A percentile compares a stretch with the other conserved stretches of the same genome.
Evolutionary conservation across 2,888 invertebrate species (phyloP).

Genomic region (Macropis europaea): DNA sequence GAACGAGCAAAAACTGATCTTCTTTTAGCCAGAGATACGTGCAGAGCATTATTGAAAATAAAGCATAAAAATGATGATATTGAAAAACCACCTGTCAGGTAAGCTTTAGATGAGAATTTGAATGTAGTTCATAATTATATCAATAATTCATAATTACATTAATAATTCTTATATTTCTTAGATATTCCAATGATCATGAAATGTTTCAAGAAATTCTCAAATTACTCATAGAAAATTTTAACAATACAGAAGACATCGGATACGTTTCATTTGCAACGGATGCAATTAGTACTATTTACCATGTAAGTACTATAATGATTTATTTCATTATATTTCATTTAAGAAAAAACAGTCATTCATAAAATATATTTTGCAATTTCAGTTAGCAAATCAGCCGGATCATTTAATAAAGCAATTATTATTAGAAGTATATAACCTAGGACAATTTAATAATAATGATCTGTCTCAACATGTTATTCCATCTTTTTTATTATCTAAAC

Average conservation of each 20-base stretch:
- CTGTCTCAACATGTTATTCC: constrained; percentile 44
- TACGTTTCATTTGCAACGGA: constrained; percentile 83
- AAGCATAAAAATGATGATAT: constrained; percentile 76
- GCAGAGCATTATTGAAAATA: constrained; percentile 82
- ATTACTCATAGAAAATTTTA: constrained; percentile 81
- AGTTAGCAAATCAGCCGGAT: constrained; percentile 84
- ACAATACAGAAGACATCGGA: constrained; percentile 77
- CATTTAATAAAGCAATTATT: constrained; percentile 66
- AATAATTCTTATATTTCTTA: constrained; percentile 50
- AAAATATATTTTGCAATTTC: constrained; percentile 54
- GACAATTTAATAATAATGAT: constrained; percentile 48
- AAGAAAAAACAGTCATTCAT: not conserved
- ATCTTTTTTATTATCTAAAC: constrained; percentile 74
- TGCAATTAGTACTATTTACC: constrained; percentile 83
- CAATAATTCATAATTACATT: constrained; percentile 8
- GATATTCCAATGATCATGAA: constrained; percentile 81
- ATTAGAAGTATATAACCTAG: constrained; percentile 47
- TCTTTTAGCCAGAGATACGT: constrained; percentile 82
- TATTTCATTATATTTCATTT: not conserved
- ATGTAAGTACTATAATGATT: constrained; percentile 71
- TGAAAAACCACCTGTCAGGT: constrained; percentile 75
- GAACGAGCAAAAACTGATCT: constrained; percentile 81
- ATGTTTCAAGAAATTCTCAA: constrained; percentile 81
- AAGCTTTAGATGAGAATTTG: constrained; percentile 44
- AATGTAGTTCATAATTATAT: constrained; percentile 1